phyloP scores from a whole-genome alignment of 2,888 invertebrate genomes.

The Calliopum simillimum region DNA sequence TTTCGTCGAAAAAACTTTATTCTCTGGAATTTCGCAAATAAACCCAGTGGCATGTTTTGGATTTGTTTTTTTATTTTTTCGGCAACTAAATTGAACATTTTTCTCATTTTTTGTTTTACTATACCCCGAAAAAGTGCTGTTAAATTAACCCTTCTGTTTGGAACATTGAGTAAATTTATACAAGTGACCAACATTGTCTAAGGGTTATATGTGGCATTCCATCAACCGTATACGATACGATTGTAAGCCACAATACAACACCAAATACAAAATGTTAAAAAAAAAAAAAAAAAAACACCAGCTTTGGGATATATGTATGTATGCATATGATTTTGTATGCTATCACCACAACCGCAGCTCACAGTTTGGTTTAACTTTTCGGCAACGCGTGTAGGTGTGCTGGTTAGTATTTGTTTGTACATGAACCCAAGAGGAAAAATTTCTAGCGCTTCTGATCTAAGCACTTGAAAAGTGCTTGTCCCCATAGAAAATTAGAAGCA shows the following conservation, averaged over 20 bases:
- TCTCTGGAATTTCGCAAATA: no score
- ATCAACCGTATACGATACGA: background rate
- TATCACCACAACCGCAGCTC: constrained; percentile 26
- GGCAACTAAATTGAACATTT: no score
- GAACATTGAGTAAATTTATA: constrained; percentile 19
- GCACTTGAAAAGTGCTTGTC: no score
- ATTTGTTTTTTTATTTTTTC: no score
- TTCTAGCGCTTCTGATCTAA: no score
- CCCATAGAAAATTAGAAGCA: no score
- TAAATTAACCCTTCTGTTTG: constrained; percentile 20
- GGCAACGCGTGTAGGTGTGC: background rate
- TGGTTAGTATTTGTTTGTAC: background rate
- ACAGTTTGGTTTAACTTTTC: constrained; percentile 26
- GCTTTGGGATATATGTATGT: background rate
- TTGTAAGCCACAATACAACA: no score
- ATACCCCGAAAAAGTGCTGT: constrained; percentile 22
- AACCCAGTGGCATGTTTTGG: no score
- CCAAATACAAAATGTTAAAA: no score
- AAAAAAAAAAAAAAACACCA: no score
- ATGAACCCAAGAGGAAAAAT: no score
- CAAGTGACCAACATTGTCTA: constrained; percentile 11
- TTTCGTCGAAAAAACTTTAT: no score
- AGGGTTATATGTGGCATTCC: constrained; percentile 2
- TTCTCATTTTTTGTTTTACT: background rate
- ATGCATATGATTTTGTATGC: background rate